These are phyloP conservation scores for Pyrrhia umbra DNA, from an alignment of 2,888 invertebrate genomes.

Conservation along the genomic window DNA sequence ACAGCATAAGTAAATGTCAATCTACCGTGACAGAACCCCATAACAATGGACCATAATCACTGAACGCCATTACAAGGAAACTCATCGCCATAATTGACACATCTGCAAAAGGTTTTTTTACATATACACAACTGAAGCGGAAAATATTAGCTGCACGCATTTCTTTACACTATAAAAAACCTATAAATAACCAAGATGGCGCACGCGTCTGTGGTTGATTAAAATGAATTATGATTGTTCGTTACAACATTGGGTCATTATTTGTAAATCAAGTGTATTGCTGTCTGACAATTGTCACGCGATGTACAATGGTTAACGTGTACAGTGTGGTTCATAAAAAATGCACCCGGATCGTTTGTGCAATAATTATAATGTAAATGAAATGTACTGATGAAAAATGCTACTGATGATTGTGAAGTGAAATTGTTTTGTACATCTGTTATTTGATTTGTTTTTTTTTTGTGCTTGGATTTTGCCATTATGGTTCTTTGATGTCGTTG, in stretches of 20 bases:
- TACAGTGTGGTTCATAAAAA: slow-evolving; percentile 59
- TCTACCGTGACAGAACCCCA: slow-evolving; percentile 60
- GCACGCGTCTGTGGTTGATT: slow-evolving; percentile 75
- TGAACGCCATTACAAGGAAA: slow-evolving; percentile 69
- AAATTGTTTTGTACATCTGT: slow-evolving; percentile 54
- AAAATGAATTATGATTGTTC: slow-evolving; percentile 81
- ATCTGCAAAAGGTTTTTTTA: slow-evolving; percentile 71
- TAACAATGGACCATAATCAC: slow-evolving; percentile 68
- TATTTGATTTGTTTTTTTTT: slow-evolving; percentile 33
- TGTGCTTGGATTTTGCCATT: slow-evolving; percentile 8
- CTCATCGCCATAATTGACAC: slow-evolving; percentile 73
- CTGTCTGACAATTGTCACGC: slow-evolving; percentile 75
- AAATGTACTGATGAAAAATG: too few relatives aligned
- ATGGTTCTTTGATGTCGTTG: slow-evolving; percentile 25
- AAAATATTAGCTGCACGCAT: slow-evolving; percentile 85
- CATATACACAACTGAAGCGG: slow-evolving; percentile 74
- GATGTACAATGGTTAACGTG: slow-evolving; percentile 53
- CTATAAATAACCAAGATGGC: slow-evolving; percentile 62
- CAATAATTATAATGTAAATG: slow-evolving; percentile 59
- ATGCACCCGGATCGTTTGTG: slow-evolving; percentile 48
- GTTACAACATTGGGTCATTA: slow-evolving; percentile 81
- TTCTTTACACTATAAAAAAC: slow-evolving; percentile 68
- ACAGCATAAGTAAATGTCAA: slow-evolving; percentile 54
- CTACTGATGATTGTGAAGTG: slow-evolving; percentile 50
- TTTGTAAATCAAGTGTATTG: slow-evolving; percentile 84